These are phyloP conservation scores for Oxyruncus cristatus DNA, from an alignment of 2,113 vertebrate species.

Conservation along the genomic window DNA sequence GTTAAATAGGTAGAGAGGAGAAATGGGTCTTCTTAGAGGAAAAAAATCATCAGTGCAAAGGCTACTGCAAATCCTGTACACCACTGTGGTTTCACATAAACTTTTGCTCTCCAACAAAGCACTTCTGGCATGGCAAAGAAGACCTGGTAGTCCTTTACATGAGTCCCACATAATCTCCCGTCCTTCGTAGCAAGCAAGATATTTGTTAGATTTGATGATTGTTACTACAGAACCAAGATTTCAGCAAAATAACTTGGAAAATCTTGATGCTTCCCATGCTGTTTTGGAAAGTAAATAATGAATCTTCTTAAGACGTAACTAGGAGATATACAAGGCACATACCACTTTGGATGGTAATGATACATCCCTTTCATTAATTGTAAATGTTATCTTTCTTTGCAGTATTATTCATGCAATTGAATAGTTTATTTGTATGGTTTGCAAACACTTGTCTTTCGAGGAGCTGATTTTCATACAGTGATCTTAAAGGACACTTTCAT, in stretches of 20 bases:
- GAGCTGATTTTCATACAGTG: not conserved
- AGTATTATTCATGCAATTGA: not conserved
- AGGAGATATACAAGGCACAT: not conserved
- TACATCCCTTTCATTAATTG: not conserved
- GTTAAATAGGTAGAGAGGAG: not conserved
- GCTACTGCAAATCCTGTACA: not conserved
- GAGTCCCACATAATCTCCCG: not conserved
- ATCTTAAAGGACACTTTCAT: not conserved
- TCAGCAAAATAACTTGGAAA: not conserved
- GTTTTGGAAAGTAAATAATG: not conserved
- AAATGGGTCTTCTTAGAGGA: not conserved
- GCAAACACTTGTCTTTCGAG: not conserved
- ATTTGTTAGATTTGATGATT: not conserved
- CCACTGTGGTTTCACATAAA: not conserved
- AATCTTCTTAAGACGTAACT: not conserved
- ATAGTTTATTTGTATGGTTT: not conserved
- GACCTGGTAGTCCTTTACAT: not conserved
- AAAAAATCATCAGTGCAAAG: not conserved
- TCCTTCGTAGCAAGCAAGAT: not conserved
- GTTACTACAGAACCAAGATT: not conserved
- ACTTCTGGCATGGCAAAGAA: not conserved
- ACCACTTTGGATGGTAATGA: not conserved
- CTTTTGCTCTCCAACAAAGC: not conserved
- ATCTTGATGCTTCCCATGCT: not conserved
- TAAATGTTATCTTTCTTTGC: not conserved